Evolutionary conservation across 2,888 invertebrate species (phyloP).

Genomic region (Xanthia togata): DNA sequence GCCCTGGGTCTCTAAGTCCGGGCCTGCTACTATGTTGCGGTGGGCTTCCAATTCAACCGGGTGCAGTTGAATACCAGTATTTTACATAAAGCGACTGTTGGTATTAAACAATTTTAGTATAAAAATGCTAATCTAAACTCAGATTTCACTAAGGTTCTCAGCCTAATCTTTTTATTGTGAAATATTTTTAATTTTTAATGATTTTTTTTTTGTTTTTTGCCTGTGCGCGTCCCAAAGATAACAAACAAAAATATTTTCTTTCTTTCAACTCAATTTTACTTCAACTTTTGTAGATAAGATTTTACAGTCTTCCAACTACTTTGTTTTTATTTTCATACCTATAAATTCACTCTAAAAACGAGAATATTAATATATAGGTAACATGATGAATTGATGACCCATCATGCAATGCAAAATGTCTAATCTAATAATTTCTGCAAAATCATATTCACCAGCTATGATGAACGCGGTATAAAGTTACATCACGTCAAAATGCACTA

Average conservation of each 20-base stretch:
- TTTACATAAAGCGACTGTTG: too few relatives aligned
- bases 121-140: not conserved
- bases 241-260: too few relatives aligned
- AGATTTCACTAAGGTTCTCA: not conserved
- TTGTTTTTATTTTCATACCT: not conserved
- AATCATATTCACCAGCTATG: slow-evolving; percentile 2
- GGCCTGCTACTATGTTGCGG: too few relatives aligned
- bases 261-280: not conserved
- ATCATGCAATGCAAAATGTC: not conserved
- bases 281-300: not conserved
- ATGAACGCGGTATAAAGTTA: slow-evolving; percentile 14
- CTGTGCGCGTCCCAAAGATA: too few relatives aligned
- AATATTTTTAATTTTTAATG: too few relatives aligned
- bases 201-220: not conserved
- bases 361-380: too few relatives aligned
- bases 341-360: too few relatives aligned
- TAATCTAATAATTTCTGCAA: not conserved
- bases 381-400: too few relatives aligned
- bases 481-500: slow-evolving; percentile 26
- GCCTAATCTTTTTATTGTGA: not conserved
- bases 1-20: too few relatives aligned
- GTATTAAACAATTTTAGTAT: not conserved
- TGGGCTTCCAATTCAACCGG: too few relatives aligned
- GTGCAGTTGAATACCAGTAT: too few relatives aligned
- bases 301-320: not conserved